Conservation (phyloP, 2,888 invertebrate genomes). For the Globia sparganii region DNA sequence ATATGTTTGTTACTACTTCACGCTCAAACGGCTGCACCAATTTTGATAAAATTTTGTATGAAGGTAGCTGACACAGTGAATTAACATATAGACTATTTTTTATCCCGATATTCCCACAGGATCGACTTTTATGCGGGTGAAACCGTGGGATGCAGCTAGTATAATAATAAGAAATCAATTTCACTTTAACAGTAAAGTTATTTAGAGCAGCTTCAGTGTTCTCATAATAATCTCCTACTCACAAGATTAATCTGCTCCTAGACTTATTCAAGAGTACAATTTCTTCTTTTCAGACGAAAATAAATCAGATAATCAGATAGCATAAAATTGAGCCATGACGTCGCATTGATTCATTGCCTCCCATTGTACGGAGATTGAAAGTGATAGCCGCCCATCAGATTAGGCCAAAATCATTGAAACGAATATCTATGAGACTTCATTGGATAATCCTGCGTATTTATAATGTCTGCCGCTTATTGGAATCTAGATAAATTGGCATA, state of each 20-base stretch:
- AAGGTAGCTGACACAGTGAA: no score
- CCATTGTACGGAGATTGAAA: conserved; percentile 53
- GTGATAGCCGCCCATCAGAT: conserved; percentile 46
- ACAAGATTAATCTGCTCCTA: background rate
- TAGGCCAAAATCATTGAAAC: conserved; percentile 45
- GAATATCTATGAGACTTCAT: conserved; percentile 41
- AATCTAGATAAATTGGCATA: conserved; percentile 40
- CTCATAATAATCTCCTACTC: background rate
- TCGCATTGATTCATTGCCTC: conserved; percentile 45
- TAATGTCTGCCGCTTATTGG: conserved; percentile 40
- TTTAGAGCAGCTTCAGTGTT: background rate
- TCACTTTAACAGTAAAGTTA: no score
- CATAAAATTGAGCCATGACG: conserved; percentile 51
- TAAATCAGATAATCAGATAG: conserved; percentile 23
- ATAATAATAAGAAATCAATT: background rate
- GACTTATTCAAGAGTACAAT: background rate
- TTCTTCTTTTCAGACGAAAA: conserved; percentile 24
- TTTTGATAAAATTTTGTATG: no score
- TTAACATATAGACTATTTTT: no score
- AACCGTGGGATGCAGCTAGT: no score
- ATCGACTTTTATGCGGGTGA: no score
- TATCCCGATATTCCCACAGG: no score
- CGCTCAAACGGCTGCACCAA: no score
- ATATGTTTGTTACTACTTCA: no score
- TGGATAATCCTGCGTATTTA: conserved; percentile 32